A percentile compares a stretch with the other conserved stretches of the same genome.
Evolutionary conservation across 37 sponge, comb jelly and placozoan genomes (phyloP).

Genomic region (Hormiphora californensis): DNA sequence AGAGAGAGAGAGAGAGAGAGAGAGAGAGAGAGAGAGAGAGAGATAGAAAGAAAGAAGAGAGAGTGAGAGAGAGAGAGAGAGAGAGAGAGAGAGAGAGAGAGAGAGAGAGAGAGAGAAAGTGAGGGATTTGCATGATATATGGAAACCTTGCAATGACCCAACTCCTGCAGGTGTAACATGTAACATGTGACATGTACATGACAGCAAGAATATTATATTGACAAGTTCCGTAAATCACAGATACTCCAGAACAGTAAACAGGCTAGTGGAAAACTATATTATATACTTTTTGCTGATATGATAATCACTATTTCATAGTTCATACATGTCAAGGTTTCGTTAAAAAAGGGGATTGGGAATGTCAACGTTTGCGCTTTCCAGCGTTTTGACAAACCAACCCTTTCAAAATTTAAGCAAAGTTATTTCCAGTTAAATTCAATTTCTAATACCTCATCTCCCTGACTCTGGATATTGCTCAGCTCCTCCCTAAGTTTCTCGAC

Average conservation of each 20-base stretch:
- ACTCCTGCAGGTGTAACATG: no score
- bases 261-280: no score
- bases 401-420: no score
- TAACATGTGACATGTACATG: no score
- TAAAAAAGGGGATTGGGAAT: no score
- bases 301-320: no score
- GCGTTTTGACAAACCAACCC: no score
- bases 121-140: neutral
- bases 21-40: slow-evolving; percentile 56
- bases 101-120: neutral
- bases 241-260: neutral
- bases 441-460: neutral
- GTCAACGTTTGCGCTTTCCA: no score
- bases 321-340: no score
- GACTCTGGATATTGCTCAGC: neutral
- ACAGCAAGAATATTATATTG: no score
- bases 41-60: slow-evolving; percentile 30
- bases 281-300: no score
- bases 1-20: slow-evolving; percentile 60
- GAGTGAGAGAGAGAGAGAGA: neutral
- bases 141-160: neutral
- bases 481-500: neutral
- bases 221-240: neutral
- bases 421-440: no score
- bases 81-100: slow-evolving; percentile 3